A percentile compares a stretch with the other conserved stretches of the same genome.
phyloP scores from a whole-genome alignment of 2,797 vertebrate genomes.

The Cirrhinus molitorella region DNA sequence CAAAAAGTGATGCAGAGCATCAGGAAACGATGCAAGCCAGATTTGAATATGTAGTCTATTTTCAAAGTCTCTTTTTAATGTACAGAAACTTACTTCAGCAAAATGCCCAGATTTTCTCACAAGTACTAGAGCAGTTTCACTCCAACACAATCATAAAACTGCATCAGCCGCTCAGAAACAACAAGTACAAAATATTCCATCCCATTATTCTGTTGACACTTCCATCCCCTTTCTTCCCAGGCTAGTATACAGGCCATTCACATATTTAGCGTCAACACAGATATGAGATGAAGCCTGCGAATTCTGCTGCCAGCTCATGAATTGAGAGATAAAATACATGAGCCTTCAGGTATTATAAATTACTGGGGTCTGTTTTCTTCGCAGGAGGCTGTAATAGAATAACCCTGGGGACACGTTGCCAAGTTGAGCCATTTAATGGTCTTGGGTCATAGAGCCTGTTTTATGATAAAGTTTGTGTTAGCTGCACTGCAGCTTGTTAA shows the following conservation, averaged over 20 bases:
- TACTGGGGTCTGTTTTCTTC: conserved; percentile 44
- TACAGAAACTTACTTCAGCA: not conserved
- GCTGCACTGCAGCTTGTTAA: conserved; percentile 76
- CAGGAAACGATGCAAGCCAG: not conserved
- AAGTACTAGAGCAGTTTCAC: not conserved
- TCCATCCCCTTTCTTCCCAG: not conserved
- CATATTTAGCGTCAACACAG: conserved; percentile 27
- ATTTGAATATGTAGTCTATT: not conserved
- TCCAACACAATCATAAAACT: conserved; percentile 2
- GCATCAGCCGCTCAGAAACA: conserved; percentile 13
- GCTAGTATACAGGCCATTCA: not conserved
- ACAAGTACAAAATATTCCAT: not conserved
- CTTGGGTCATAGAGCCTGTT: conserved; percentile 65
- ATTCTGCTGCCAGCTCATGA: conserved; percentile 42
- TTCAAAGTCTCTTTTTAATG: not conserved
- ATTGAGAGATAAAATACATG: conserved; percentile 64
- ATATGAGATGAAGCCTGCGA: conserved; percentile 21
- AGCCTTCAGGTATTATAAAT: conserved; percentile 56
- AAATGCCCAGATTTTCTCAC: not conserved
- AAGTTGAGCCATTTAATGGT: conserved; percentile 57
- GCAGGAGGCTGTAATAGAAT: conserved; percentile 39
- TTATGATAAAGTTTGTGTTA: conserved; percentile 71
- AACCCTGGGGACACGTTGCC: conserved; percentile 22
- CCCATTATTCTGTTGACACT: conserved; percentile 1
- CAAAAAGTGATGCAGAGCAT: not conserved